Conservation (phyloP, 2,113 vertebrate genomes). For the Gymnogyps californianus region DNA sequence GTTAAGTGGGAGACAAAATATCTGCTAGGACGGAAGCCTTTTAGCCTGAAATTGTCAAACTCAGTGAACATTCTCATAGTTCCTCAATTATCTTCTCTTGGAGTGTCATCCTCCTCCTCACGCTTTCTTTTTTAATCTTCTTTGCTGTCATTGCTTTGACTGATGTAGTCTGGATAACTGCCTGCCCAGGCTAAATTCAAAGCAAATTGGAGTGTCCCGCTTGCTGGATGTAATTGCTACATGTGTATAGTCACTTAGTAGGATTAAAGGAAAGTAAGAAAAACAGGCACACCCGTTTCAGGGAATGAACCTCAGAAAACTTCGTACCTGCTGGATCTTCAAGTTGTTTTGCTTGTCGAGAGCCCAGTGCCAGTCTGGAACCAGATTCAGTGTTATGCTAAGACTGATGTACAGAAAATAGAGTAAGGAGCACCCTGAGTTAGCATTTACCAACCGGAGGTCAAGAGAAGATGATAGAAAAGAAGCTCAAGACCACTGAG, state of each 20-base stretch:
- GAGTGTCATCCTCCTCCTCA: background rate
- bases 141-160: conserved; percentile 13
- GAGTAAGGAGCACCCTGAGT: background rate
- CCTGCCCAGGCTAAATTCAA: background rate
- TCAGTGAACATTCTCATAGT: background rate
- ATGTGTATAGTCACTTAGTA: background rate
- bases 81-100: background rate
- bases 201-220: background rate
- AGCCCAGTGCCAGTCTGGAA: background rate
- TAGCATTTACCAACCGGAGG: background rate
- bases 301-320: background rate
- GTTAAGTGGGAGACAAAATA: background rate
- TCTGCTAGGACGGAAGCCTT: background rate
- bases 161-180: background rate
- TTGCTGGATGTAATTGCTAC: background rate
- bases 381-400: background rate
- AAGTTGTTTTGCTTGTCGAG: accelerated
- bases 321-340: background rate
- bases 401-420: background rate
- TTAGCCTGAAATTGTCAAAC: background rate
- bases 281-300: background rate
- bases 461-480: background rate
- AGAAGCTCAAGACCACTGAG: background rate
- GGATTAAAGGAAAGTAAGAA: background rate
- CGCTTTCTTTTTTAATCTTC: background rate